Evolutionary conservation across 2,113 vertebrate genomes (phyloP).

Genomic region (Tragelaphus strepsiceros): DNA sequence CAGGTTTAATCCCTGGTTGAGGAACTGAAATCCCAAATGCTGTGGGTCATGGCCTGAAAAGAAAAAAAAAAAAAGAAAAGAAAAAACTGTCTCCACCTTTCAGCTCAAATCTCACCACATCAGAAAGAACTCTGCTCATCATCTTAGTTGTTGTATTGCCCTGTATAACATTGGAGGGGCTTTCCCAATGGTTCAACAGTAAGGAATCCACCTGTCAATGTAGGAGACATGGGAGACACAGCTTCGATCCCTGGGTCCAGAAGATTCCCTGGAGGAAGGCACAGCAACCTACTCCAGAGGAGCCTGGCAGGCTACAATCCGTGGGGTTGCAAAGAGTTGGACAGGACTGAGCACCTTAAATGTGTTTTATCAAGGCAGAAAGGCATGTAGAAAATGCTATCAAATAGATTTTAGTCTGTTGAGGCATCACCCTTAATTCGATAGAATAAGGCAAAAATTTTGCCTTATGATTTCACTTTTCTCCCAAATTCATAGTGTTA

Average conservation of each 20-base stretch:
- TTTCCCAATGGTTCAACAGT: background rate
- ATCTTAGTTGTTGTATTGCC: background rate
- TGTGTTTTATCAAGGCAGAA: background rate
- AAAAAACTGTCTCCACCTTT: background rate
- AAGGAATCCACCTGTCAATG: background rate
- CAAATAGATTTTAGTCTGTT: background rate
- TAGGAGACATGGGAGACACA: background rate
- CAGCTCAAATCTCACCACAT: background rate
- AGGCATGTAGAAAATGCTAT: background rate
- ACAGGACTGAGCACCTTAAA: background rate
- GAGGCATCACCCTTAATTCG: fast-evolving
- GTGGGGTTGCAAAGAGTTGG: background rate
- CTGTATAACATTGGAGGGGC: background rate
- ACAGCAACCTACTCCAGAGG: background rate
- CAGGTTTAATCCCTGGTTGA: background rate
- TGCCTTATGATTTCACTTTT: background rate
- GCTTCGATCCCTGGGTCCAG: background rate
- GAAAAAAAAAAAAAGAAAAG: background rate
- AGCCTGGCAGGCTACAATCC: background rate
- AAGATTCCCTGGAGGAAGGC: background rate
- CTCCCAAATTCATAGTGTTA: background rate
- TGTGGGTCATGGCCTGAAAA: background rate
- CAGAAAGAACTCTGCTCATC: background rate
- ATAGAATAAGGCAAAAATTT: background rate
- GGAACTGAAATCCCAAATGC: background rate